These are phyloP conservation scores for Hypercompe scribonia DNA, from an alignment of 2,888 invertebrate species.

Conservation along the genomic window DNA sequence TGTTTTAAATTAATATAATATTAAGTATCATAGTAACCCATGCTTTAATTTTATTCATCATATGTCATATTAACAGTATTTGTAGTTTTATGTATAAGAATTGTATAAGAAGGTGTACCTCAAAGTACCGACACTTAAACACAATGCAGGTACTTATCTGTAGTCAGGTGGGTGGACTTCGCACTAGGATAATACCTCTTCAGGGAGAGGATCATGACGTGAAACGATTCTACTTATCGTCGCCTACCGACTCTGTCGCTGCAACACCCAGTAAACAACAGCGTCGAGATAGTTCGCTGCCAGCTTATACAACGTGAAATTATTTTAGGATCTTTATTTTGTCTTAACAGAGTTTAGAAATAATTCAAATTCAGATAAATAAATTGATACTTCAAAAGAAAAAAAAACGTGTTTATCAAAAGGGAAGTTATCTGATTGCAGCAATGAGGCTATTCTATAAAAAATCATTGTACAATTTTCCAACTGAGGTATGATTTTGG, in stretches of 20 bases:
- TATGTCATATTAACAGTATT: constrained; percentile 18
- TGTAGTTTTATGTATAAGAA: constrained; percentile 34
- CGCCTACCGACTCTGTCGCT: constrained; percentile 51
- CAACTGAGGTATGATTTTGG: background rate
- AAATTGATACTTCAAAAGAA: background rate
- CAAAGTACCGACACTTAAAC: constrained; percentile 57
- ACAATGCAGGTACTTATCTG: constrained; percentile 66
- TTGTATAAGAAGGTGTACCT: constrained; percentile 50
- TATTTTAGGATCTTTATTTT: constrained; percentile 20
- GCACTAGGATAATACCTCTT: constrained; percentile 71
- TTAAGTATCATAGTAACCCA: background rate
- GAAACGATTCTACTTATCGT: constrained; percentile 67
- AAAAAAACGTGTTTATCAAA: background rate
- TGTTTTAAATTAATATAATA: background rate
- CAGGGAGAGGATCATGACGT: constrained; percentile 68
- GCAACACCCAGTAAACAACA: constrained; percentile 51
- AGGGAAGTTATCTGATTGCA: background rate
- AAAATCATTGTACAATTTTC: background rate
- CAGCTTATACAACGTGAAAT: constrained; percentile 35
- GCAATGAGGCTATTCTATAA: background rate
- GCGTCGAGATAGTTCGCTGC: constrained; percentile 41
- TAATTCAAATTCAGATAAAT: background rate
- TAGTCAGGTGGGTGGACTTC: constrained; percentile 57
- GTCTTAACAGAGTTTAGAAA: background rate
- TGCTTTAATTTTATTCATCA: background rate